Base-by-base conservation (phyloP, 2,113 vertebrate species). In the Phrynosoma blainvillii region DNA sequence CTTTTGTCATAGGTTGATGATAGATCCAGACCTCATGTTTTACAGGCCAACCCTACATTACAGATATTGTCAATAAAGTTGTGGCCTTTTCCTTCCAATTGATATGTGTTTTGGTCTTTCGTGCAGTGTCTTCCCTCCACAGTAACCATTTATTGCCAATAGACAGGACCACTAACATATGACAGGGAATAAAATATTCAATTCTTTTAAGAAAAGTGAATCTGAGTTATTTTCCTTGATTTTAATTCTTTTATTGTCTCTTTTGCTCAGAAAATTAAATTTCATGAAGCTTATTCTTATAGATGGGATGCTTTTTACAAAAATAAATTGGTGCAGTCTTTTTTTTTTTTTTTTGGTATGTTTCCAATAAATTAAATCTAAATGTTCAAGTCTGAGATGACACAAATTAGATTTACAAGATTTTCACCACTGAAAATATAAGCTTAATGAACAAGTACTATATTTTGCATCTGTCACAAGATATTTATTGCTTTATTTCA, bases 401-500 rank as follows among this genome's bases (percentile, higher is more conserved):
- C 88, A 93, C 66, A 95, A 94, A 92, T 95, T 92, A 93, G 91
- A 93, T 91, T 93, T 93, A 89, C 85, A 73, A 87, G 92, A 81
- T 76, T 94, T 93, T 84, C 90, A 93, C 91, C 89, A 47, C n/a
- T 56, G 65, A 89, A 92, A 93, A 92, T 91, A 92, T 89, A 84
- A 94, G 84, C 88, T 87, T 87, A 91, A 92, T 4, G 5, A 94
- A 89, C 68, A 86, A 91, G 87, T 81, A 71, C 82, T 56, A 74
- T 71, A 79, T 87, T 93, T 91, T 95, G 89, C 93, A 93, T 87
- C 87, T 91, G 93, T 93, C 88, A 94, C 54, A 91, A 91, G 88
- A 87, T 86, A 82, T 87, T 94, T 94, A 93, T 88, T 93, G 88
- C 91, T 95, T 94, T 93, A 91, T 96, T 95, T 95, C 87, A 96